Evolutionary conservation across 2,113 vertebrate species (phyloP), one percentile per base, ranked within the genome.

Genomic region (Pipa parva): DNA sequence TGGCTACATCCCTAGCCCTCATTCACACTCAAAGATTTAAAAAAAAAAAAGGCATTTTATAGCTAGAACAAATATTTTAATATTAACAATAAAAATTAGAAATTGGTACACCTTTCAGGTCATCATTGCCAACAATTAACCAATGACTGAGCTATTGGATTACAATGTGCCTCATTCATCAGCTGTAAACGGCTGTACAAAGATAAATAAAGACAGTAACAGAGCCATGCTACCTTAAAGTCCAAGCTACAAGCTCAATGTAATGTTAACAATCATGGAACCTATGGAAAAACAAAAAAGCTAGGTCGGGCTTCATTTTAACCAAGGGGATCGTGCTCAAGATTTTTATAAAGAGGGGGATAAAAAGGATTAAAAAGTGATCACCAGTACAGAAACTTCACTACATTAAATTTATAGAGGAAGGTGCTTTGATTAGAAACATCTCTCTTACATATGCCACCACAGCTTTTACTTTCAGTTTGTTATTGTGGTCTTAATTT

Each of bases 221-320:
- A 88, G 88, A 93, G 91, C 93, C 95, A 97, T 97, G 93, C 93
- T 95, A 95, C 95, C 95, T 97, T 96, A 95, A 97, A 95, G 92
- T 91, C 93, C 91, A 93, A 92, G 93, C 94, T 93, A 93, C 85
- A 75, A 83, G 85, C 87, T 85, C 79, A 90, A 92, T 92, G 88
- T 77, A 84, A 75, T 78, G 79, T 83, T 82, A 85, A 86, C 78
- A 61, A 62, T 72, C 46, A 87, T 84, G 80, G 76, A 81, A 79
- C 75, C 42, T 68, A 79, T n/a, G 71, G 73, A 52, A 74, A 72
- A 78, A 71, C 15, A 54, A 78, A 85, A 78, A 78, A 80, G 79
- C 80, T 77, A 79, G 71, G 71, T 75, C 80, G 51, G 81, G 65
- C 79, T 87, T 85, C 2, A 26, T 73, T 82, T 83, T 81, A 83